Percentiles rank a stretch among this genome's conserved stretches.
phyloP scores from a whole-genome alignment of 2,888 invertebrate species.

The Congeria kusceri region DNA sequence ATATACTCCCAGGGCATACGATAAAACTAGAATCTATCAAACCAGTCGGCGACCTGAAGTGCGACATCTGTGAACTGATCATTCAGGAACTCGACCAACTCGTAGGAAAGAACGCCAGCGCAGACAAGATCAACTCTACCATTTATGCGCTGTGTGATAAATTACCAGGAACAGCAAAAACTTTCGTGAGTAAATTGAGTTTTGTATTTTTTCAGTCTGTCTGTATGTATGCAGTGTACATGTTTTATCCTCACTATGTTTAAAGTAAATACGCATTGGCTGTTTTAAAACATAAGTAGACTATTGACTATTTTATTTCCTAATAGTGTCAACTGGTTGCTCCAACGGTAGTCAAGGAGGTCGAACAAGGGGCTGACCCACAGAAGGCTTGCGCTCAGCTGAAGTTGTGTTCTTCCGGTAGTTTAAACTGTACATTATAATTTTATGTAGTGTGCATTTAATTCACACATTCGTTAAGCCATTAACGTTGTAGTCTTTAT shows the following conservation, averaged over 20 bases:
- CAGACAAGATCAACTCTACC: constrained; percentile 48
- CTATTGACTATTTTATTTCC: neutral
- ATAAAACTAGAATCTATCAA: neutral
- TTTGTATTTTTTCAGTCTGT: too few relatives aligned
- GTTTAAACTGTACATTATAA: too few relatives aligned
- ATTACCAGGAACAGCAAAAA: constrained; percentile 34
- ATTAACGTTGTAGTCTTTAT: neutral
- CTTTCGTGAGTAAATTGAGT: constrained; percentile 7
- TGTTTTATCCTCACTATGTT: too few relatives aligned
- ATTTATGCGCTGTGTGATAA: constrained; percentile 46
- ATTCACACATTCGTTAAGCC: neutral
- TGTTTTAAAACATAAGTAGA: too few relatives aligned
- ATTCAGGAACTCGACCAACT: constrained; percentile 46
- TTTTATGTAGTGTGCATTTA: too few relatives aligned
- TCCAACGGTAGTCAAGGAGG: constrained; percentile 5
- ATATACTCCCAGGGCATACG: too few relatives aligned
- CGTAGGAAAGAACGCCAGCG: constrained; percentile 38
- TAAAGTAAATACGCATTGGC: too few relatives aligned
- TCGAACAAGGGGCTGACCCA: constrained; percentile 5
- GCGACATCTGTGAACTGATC: constrained; percentile 60
- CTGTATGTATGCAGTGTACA: too few relatives aligned
- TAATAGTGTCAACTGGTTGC: constrained; percentile 8
- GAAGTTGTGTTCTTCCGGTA: constrained; percentile 22
- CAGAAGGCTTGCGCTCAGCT: constrained; percentile 8
- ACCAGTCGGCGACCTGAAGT: constrained; percentile 37